These are phyloP conservation scores for Danio albolineatus DNA, from an alignment of 2,797 vertebrate genomes.

Conservation along the genomic window DNA sequence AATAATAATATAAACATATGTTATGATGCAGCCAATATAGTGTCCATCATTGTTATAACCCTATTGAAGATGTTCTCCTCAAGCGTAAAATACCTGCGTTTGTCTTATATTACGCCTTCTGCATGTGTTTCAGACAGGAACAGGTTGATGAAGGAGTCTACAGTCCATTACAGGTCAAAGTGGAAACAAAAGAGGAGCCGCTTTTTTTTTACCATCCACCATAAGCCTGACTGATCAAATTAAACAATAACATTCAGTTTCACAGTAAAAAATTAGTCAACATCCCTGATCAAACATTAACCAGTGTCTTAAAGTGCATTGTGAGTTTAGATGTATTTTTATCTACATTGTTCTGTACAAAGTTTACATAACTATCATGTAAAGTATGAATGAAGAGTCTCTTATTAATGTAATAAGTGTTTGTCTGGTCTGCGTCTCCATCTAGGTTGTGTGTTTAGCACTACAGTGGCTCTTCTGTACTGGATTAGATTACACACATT, in stretches of 20 bases:
- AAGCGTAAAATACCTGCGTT: background rate
- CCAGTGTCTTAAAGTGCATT: background rate
- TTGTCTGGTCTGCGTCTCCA: background rate
- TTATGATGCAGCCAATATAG: too few species aligned
- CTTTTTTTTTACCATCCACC: constrained; percentile 52
- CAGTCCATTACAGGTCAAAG: constrained; percentile 73
- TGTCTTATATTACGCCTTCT: background rate
- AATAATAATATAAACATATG: too few species aligned
- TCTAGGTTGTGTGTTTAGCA: constrained; percentile 84
- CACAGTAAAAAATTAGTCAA: too few species aligned
- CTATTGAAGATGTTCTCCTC: background rate
- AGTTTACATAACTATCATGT: background rate
- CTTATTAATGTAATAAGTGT: background rate
- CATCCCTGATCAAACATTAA: background rate
- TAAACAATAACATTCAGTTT: too few species aligned
- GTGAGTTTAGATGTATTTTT: background rate
- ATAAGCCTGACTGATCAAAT: background rate
- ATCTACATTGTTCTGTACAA: background rate
- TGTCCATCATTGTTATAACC: too few species aligned
- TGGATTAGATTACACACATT: constrained; percentile 59
- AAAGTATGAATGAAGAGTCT: background rate
- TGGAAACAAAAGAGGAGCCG: constrained; percentile 71
- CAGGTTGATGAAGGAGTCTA: constrained; percentile 69
- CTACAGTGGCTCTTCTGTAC: constrained; percentile 73
- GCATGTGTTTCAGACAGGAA: constrained; percentile 74